Conservation (phyloP, 2,113 vertebrate genomes). For the Calidris pygmaea region DNA sequence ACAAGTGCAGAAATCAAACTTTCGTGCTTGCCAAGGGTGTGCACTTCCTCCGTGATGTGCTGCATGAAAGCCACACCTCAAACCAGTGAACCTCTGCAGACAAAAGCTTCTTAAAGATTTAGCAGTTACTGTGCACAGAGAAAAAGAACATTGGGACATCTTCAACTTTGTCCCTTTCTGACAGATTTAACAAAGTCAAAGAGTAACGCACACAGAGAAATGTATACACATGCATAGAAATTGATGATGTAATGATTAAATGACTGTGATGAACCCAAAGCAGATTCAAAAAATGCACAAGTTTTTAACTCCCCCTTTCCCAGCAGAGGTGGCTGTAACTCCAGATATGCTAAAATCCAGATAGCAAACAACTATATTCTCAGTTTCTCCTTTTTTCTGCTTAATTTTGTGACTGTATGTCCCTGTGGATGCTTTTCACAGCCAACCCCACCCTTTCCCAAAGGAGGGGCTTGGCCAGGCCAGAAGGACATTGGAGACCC, state of each 20-base stretch:
- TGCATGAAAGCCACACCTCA: neutral
- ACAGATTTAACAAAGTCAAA: neutral
- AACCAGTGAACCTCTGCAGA: neutral
- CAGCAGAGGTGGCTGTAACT: neutral
- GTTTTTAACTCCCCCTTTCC: neutral
- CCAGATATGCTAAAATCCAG: neutral
- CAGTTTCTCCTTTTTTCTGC: neutral
- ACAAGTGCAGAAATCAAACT: neutral
- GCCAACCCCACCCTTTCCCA: neutral
- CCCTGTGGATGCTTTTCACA: accelerated
- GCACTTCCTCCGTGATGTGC: neutral
- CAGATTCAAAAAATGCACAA: accelerated
- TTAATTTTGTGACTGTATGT: too few species aligned
- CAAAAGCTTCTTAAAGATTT: neutral
- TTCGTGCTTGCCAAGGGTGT: neutral
- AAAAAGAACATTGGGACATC: accelerated
- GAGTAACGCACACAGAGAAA: neutral
- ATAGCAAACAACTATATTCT: neutral
- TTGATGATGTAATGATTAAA: neutral
- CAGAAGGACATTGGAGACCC: neutral
- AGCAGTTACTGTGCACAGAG: neutral
- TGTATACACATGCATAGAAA: accelerated
- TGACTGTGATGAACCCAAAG: neutral
- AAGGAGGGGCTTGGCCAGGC: accelerated
- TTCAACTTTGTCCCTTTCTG: neutral